These are phyloP conservation scores for Hypsibius dujardini DNA, from an alignment of 1,140 invertebrate species.

Conservation along the genomic window DNA sequence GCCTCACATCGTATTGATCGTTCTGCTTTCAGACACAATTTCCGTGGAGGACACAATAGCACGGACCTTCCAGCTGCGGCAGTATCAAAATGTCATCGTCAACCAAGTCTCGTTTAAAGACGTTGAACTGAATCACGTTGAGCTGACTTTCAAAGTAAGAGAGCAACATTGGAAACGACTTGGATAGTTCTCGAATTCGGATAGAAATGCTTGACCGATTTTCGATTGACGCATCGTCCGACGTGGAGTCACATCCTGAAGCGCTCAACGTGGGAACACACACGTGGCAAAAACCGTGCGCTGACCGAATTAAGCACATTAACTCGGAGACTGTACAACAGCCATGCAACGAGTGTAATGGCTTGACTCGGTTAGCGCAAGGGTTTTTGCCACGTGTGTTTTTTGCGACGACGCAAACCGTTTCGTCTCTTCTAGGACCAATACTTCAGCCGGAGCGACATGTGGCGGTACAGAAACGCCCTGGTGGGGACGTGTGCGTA, in stretches of 20 bases:
- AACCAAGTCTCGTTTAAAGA: slow-evolving; percentile 45
- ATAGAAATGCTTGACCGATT: too few relatives aligned
- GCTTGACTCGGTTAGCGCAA: not conserved
- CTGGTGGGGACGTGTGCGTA: slow-evolving; percentile 79
- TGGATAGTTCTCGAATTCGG: too few relatives aligned
- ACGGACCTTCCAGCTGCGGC: slow-evolving; percentile 59
- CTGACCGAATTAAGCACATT: too few relatives aligned
- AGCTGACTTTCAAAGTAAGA: slow-evolving; percentile 68
- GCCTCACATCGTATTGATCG: too few relatives aligned
- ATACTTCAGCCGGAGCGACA: slow-evolving; percentile 90
- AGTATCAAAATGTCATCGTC: slow-evolving; percentile 60
- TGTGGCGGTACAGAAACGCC: slow-evolving; percentile 86
- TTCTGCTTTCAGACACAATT: slow-evolving; percentile 71
- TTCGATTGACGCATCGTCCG: too few relatives aligned
- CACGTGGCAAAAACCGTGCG: too few relatives aligned
- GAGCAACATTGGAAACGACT: too few relatives aligned
- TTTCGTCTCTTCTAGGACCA: slow-evolving; percentile 45
- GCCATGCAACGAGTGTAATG: too few relatives aligned
- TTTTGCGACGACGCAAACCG: not conserved
- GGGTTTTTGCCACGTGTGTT: not conserved
- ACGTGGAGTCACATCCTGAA: too few relatives aligned
- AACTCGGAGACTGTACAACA: too few relatives aligned
- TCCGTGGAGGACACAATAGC: slow-evolving; percentile 79
- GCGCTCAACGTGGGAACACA: too few relatives aligned
- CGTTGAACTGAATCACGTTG: slow-evolving; percentile 83